Evolutionary conservation across 2,113 vertebrate genomes (phyloP).

Genomic region (Sarotherodon lohbergeri): DNA sequence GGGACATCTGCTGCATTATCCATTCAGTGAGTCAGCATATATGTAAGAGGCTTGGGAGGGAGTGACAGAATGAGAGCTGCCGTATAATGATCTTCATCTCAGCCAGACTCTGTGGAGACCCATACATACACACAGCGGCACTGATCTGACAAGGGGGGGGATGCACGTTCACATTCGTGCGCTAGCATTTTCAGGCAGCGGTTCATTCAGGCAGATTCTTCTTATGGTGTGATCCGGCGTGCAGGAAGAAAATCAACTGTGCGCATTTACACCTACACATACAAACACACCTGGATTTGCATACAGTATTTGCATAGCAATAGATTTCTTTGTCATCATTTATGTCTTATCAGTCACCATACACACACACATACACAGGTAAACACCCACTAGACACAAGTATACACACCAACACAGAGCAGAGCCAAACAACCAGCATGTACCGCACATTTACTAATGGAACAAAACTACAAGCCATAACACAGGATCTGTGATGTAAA

Average conservation of each 20-base stretch:
- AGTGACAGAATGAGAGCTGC: conserved; percentile 24
- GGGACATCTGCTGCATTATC: conserved; percentile 30
- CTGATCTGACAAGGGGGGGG: background rate
- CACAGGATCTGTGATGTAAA: background rate
- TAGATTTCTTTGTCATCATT: conserved; percentile 8
- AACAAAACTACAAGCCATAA: conserved; percentile 8
- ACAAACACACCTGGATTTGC: background rate
- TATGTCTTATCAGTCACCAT: background rate
- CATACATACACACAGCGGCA: background rate
- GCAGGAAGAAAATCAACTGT: background rate
- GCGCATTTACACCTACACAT: background rate
- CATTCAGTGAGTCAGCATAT: conserved; percentile 52
- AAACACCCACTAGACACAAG: background rate
- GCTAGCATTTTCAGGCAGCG: background rate
- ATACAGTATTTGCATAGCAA: conserved; percentile 16
- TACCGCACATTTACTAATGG: conserved; percentile 1
- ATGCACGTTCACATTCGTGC: background rate
- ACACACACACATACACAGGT: background rate
- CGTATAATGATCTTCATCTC: conserved; percentile 31
- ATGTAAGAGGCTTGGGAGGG: conserved; percentile 1
- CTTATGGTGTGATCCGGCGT: background rate
- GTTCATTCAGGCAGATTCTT: background rate
- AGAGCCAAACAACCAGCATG: background rate
- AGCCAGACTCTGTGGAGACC: background rate
- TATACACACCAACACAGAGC: background rate